Evolutionary conservation across 2,113 vertebrate genomes (phyloP).

Genomic region (Potamarius usumacintae): DNA sequence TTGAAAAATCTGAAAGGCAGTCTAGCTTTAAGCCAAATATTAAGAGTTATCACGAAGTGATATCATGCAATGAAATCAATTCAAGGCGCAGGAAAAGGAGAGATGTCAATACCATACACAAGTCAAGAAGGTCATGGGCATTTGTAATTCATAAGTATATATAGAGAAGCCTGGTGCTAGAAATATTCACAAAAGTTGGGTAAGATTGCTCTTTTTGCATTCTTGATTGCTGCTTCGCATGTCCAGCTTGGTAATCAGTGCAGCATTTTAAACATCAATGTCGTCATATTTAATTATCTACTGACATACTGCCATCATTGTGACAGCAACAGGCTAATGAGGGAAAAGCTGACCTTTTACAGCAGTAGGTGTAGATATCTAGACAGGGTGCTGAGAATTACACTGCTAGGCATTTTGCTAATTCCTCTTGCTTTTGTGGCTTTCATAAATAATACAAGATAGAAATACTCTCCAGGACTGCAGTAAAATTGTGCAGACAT

Average conservation of each 20-base stretch:
- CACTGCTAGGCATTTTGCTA: no score
- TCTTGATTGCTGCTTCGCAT: constrained; percentile 1
- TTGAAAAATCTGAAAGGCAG: no score
- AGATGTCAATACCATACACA: not conserved
- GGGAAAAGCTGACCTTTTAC: constrained; percentile 12
- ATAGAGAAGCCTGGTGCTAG: not conserved
- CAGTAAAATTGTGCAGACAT: not conserved
- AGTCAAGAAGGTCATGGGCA: not conserved
- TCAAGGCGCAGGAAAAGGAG: not conserved
- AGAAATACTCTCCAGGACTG: not conserved
- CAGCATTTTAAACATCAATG: no score
- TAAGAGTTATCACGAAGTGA: not conserved
- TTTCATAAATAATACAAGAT: not conserved
- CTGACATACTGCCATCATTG: not conserved
- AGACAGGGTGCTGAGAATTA: not conserved
- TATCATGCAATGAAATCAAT: not conserved
- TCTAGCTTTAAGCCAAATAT: not conserved
- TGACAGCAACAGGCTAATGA: not conserved
- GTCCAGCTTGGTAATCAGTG: no score
- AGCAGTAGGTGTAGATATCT: not conserved
- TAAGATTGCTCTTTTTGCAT: constrained; percentile 1
- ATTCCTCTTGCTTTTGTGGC: not conserved
- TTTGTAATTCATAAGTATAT: not conserved
- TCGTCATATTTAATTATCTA: not conserved
- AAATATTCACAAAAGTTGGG: not conserved